These are phyloP conservation scores for Epirrita christyi DNA, from an alignment of 2,888 invertebrate genomes.

Conservation along the genomic window DNA sequence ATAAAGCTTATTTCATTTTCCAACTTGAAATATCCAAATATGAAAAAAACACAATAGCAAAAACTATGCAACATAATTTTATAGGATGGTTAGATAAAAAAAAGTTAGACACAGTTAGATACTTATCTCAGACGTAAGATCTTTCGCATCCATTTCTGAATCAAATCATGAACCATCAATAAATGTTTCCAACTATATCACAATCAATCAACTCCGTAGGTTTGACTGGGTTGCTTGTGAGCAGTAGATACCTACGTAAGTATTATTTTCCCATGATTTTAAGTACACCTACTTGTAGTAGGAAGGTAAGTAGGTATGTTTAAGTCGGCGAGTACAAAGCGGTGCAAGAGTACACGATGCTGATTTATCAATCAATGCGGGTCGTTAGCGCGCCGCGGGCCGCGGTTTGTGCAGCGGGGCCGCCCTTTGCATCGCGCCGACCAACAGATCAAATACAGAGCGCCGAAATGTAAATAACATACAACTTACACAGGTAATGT, in stretches of 20 bases:
- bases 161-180: slow-evolving; percentile 27
- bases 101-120: too few relatives aligned
- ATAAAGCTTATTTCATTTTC: too few relatives aligned
- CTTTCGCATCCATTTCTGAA: neutral
- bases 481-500: neutral
- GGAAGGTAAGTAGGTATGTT: neutral
- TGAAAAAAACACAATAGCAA: too few relatives aligned
- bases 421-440: slow-evolving; percentile 20
- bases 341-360: slow-evolving; percentile 39
- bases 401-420: slow-evolving; percentile 32
- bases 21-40: too few relatives aligned
- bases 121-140: too few relatives aligned
- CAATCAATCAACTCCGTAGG: slow-evolving; percentile 20
- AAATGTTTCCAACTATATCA: slow-evolving; percentile 11
- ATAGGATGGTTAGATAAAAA: too few relatives aligned
- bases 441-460: neutral
- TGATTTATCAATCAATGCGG: slow-evolving; percentile 59
- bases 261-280: slow-evolving; percentile 18
- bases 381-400: slow-evolving; percentile 56
- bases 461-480: slow-evolving; percentile 11
- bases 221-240: neutral
- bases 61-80: too few relatives aligned
- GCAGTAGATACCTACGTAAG: slow-evolving; percentile 2
- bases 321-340: slow-evolving; percentile 35
- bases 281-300: neutral